Percentiles rank a stretch among this genome's conserved stretches.
These are phyloP conservation scores for Lepisosteus osseus DNA, from an alignment of 2,113 vertebrate genomes.

Conservation along the genomic window DNA sequence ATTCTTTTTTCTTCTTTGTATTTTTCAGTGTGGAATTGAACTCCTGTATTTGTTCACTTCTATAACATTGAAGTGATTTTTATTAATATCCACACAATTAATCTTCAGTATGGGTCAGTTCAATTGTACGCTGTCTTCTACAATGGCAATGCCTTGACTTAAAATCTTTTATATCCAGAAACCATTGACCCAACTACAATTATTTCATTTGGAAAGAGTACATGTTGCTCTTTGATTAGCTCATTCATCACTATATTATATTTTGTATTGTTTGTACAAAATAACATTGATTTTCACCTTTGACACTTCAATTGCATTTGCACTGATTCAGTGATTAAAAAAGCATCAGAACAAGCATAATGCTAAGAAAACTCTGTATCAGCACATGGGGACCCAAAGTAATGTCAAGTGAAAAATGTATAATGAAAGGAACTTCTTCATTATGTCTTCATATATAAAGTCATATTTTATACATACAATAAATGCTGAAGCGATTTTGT, in stretches of 20 bases:
- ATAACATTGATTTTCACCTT: not conserved
- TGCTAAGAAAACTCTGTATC: too few species aligned
- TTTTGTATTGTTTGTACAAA: too few species aligned
- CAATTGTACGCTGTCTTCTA: too few species aligned
- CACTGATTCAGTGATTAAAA: not conserved
- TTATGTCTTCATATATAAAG: not conserved
- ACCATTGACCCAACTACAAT: not conserved
- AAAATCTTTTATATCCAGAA: too few species aligned
- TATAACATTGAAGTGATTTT: too few species aligned
- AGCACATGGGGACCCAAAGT: constrained; percentile 20
- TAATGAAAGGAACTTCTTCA: constrained; percentile 12
- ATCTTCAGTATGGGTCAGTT: too few species aligned
- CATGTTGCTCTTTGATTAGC: not conserved
- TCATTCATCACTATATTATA: not conserved
- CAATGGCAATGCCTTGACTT: too few species aligned
- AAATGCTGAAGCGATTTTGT: constrained; percentile 20
- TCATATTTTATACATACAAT: constrained; percentile 31
- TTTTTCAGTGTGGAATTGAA: too few species aligned
- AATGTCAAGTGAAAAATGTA: constrained; percentile 20
- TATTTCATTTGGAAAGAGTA: not conserved
- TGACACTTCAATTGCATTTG: not conserved
- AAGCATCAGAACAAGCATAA: too few species aligned
- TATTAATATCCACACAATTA: too few species aligned
- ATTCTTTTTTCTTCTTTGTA: too few species aligned
- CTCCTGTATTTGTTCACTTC: too few species aligned